These are phyloP conservation scores for Drepana falcataria DNA, from an alignment of 2,888 invertebrate species.

Conservation along the genomic window DNA sequence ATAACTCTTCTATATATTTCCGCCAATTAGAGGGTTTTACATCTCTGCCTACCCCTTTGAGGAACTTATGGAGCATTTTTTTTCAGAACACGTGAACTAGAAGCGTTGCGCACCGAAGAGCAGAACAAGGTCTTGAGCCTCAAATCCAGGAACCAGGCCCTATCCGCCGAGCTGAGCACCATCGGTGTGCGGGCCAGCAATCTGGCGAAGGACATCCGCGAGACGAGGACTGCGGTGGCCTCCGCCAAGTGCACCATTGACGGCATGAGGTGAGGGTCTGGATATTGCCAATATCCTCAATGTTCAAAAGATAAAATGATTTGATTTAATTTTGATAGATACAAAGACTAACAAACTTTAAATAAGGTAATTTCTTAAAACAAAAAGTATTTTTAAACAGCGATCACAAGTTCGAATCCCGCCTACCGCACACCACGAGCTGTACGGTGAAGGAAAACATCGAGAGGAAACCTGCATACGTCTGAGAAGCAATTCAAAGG, in stretches of 20 bases:
- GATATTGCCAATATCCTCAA: too few relatives aligned
- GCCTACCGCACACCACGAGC: too few relatives aligned
- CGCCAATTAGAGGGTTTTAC: background rate
- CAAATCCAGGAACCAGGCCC: slow-evolving; percentile 91
- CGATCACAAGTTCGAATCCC: too few relatives aligned
- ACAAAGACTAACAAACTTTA: too few relatives aligned
- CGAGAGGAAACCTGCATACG: too few relatives aligned
- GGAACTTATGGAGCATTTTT: background rate
- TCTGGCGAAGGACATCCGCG: slow-evolving; percentile 59
- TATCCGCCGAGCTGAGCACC: slow-evolving; percentile 87
- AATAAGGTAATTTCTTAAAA: too few relatives aligned
- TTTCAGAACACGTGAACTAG: slow-evolving; percentile 85
- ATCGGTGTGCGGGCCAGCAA: slow-evolving; percentile 55
- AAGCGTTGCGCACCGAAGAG: slow-evolving; percentile 90
- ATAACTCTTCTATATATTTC: background rate
- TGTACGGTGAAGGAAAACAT: too few relatives aligned
- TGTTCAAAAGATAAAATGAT: too few relatives aligned
- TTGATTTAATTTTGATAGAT: too few relatives aligned
- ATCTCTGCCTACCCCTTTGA: background rate
- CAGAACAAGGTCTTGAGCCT: slow-evolving; percentile 90
- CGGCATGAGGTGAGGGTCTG: slow-evolving; percentile 85
- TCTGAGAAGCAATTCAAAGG: too few relatives aligned
- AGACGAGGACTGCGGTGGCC: slow-evolving; percentile 86
- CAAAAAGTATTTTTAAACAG: too few relatives aligned
- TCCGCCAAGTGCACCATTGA: slow-evolving; percentile 97